phyloP scores from a whole-genome alignment of 2,797 vertebrate species.

The Falco columbarius region DNA sequence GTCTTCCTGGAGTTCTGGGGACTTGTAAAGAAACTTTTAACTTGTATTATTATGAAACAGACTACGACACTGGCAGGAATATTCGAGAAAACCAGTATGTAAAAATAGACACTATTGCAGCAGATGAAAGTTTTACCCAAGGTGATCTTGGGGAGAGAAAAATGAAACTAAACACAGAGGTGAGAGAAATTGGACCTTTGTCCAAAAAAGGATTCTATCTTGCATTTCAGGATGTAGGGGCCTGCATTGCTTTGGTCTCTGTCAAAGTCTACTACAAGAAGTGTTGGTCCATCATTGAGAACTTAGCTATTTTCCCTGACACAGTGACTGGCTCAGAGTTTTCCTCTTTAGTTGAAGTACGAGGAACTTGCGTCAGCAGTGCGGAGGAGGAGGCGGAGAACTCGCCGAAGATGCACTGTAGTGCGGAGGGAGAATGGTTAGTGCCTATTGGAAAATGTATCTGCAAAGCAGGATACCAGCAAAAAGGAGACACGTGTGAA shows the following conservation, averaged over 20 bases:
- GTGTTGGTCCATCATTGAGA: slow-evolving; percentile 99
- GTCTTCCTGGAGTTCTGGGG: slow-evolving; percentile 96
- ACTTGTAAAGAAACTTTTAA: slow-evolving; percentile 99
- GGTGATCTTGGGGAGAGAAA: slow-evolving; percentile 98
- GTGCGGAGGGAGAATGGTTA: slow-evolving; percentile 97
- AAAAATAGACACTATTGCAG: slow-evolving; percentile 99
- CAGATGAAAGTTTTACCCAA: slow-evolving; percentile 99
- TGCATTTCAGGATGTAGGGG: slow-evolving; percentile 98
- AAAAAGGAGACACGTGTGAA: slow-evolving; percentile 97
- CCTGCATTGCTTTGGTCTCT: slow-evolving; percentile 97
- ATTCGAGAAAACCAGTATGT: slow-evolving; percentile 97
- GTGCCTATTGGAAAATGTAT: slow-evolving; percentile 99
- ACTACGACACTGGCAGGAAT: slow-evolving; percentile 94
- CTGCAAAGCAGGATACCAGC: slow-evolving; percentile 97
- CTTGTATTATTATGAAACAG: slow-evolving; percentile 98
- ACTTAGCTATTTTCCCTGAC: slow-evolving; percentile 97
- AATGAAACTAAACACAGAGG: slow-evolving; percentile 99
- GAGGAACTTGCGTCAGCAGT: slow-evolving; percentile 92
- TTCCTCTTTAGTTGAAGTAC: slow-evolving; percentile 97
- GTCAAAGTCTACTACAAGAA: slow-evolving; percentile 99
- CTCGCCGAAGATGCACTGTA: slow-evolving; percentile 99
- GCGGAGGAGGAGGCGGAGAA: slow-evolving; percentile 98
- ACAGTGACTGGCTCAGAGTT: slow-evolving; percentile 99
- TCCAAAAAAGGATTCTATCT: slow-evolving; percentile 97
- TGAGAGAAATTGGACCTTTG: slow-evolving; percentile 96